Conservation (phyloP, 2,888 invertebrate species). For the Dysmachus trigonus region DNA sequence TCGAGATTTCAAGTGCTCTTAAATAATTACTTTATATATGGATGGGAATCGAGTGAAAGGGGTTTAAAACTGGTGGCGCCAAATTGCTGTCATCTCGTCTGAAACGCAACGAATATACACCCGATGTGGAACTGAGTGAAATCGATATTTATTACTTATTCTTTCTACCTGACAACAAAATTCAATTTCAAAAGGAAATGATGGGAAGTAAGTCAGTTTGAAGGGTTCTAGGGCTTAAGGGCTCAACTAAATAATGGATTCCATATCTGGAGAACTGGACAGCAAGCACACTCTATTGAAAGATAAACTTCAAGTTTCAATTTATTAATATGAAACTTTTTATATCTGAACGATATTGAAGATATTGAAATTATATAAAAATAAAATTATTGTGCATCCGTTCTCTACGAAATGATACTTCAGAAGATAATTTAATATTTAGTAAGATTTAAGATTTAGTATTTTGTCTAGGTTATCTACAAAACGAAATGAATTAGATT, state of each 20-base stretch:
- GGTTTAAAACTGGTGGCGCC: background rate
- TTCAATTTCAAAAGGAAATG: background rate
- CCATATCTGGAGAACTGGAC: background rate
- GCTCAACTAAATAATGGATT: background rate
- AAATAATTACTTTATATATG: background rate
- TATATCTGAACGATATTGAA: background rate
- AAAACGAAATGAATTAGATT: too few relatives aligned
- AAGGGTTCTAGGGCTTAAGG: background rate
- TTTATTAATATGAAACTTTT: background rate
- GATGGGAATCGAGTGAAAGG: background rate
- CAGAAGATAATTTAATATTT: too few relatives aligned
- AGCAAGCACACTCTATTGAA: background rate
- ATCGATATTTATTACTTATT: background rate
- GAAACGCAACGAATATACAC: background rate
- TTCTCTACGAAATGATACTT: too few relatives aligned
- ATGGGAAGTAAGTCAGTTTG: background rate
- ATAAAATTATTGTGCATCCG: background rate
- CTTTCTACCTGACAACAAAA: background rate
- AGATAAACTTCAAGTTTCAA: background rate
- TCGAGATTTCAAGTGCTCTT: background rate
- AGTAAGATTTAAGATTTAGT: too few relatives aligned
- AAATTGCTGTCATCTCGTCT: background rate
- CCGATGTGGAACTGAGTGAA: background rate
- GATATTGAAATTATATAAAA: background rate
- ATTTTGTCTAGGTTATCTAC: too few relatives aligned